Base-by-base conservation (phyloP, 2,113 vertebrate genomes). In the Gopherus evgoodei region DNA sequence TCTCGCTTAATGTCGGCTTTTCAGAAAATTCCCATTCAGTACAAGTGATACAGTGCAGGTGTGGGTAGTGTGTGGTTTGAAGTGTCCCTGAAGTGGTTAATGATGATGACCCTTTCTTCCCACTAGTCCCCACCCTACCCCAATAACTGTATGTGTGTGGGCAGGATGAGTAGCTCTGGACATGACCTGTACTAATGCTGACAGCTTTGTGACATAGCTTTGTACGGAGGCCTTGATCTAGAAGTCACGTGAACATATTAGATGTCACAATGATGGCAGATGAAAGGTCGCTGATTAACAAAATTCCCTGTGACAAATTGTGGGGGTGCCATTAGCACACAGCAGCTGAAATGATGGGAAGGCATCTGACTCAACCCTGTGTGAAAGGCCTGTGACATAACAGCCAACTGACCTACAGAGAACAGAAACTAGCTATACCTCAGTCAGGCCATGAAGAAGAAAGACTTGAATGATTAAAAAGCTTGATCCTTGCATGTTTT, bases 21-120 rank as follows among this genome's bases (percentile, higher is more conserved):
- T 80, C 50, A 38, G 78, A 47, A 44, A 52, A 50, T 9, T 9
- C 76, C 84, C 50, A 10, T 82, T 82, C 47, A 6, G 9, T 14
- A 50, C 78, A 52, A 10, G 1, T 47, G 31, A 27, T 69, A 17
- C 17, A 56, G 2, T 16, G 92, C 78, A 88, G 42, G 83, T 80
- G 84, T 83, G 93, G 86, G 87, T 93, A 97, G 91, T 94, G 87
- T 95, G 92, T 94, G 97, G 95, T 90, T 96, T 93, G 91, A 96
- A 90, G 92, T 93, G 95, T 81, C 6, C 17, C n/a, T 44, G 54
- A 83, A 50, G 56, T 49, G 83, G 29, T 79, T 59, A 83, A 59
- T 14, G 44, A 31, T 21, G 78, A 49, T 13, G 88, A 92, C 53
- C 4, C 19, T 90, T 92, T 89, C 31, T 57, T 59, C 11, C 27